Evolutionary conservation across 2,113 vertebrate species (phyloP), one percentile per base, ranked within the genome.

Genomic region (Muntiacus muntjak): DNA sequence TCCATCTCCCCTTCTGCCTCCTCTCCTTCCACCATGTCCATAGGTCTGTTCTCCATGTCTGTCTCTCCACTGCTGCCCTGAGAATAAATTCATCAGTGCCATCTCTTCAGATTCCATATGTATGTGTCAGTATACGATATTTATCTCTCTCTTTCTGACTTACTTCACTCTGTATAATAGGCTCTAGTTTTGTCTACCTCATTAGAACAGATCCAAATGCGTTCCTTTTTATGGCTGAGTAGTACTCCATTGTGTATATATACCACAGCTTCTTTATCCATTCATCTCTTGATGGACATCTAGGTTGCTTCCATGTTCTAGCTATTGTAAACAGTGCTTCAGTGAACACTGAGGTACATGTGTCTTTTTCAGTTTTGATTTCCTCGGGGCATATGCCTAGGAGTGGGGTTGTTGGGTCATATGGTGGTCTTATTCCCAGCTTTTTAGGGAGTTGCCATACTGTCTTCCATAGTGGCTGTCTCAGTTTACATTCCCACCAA

Each of bases 181-280:
- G 62, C 16, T 67, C 62, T 16, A 17, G 62, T 9, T 67, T 19
- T 67, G 62, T 4, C 16, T 15, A 9, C 62, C 62, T 67, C 16
- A 9, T 67, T 67, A n/a, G 62, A 19, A 19, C 33, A 67, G 62
- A 19, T n/a, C 62, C 33, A 67, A 2, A 67, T 4, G 62, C 8
- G 3, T 9, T 19, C 33, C 16, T n/a, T n/a, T 6, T n/a, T 4
- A 17, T 2, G 62, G 62, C 62, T 67, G 62, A 67, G 62, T 19
- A 1, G 9, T 6, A 71, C 0, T 5, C n/a, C 17, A 11, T 5
- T 21, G 17, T 36, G 2, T 3, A 12, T 6, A 21, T 5, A 9
- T 1, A 4, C 33, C 64, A 6, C n/a, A 11, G 9, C 64, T 3
- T 71, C 64, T 21, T 23, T 1, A 23, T 36, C 64, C 19, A 6